Percentiles rank a stretch among this genome's conserved stretches.
phyloP scores from a whole-genome alignment of 1,140 invertebrate genomes.

The Panagrolaimus sp. region DNA sequence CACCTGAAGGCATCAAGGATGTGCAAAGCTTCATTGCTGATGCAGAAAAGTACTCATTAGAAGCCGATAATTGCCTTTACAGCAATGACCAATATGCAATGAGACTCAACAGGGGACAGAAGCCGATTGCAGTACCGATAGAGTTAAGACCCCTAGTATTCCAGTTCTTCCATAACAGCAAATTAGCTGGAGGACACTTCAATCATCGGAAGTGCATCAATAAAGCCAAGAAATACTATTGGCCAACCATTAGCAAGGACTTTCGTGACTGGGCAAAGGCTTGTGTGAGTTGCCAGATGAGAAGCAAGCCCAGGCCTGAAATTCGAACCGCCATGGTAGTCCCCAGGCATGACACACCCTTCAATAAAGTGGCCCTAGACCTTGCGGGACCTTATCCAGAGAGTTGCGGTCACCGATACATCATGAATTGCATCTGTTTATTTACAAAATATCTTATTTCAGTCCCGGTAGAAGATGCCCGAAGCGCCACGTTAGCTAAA shows the following conservation, averaged over 20 bases:
- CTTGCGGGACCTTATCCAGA: constrained; percentile 21
- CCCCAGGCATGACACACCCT: constrained; percentile 11
- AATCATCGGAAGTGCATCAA: constrained; percentile 20
- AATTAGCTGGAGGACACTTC: constrained; percentile 20
- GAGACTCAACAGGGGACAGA: too few relatives aligned
- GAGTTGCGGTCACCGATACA: constrained; percentile 19
- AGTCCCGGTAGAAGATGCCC: constrained; percentile 20
- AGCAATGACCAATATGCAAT: too few relatives aligned
- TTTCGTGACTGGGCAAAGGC: constrained; percentile 1
- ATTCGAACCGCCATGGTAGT: constrained; percentile 15
- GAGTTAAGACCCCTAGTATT: constrained; percentile 16
- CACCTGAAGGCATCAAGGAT: neutral
- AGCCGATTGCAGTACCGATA: neutral
- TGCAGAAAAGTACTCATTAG: neutral
- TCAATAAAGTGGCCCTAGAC: constrained; percentile 23
- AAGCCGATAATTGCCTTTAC: neutral
- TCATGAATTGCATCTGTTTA: constrained; percentile 26
- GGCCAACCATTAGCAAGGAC: constrained; percentile 27
- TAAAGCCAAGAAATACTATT: constrained; percentile 24
- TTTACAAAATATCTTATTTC: constrained; percentile 32
- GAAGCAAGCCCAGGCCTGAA: constrained; percentile 10
- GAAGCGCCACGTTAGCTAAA: constrained; percentile 20
- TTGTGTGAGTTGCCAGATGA: constrained; percentile 26
- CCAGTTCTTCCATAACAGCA: constrained; percentile 22
- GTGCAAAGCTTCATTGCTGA: neutral